Conservation (phyloP, 2,888 invertebrate species). For the Luperina nickerlii region DNA sequence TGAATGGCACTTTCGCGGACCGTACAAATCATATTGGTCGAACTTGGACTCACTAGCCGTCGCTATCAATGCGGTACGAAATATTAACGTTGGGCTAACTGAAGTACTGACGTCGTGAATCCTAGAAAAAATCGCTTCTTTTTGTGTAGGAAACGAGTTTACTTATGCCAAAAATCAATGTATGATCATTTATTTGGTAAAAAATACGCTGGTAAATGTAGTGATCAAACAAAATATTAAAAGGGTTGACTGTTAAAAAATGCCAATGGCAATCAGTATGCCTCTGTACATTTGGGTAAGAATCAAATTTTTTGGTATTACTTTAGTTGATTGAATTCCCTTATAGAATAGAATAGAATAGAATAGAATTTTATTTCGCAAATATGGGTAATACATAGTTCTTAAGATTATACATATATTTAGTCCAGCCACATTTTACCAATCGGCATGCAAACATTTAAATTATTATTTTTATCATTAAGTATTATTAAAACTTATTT, state of each 20-base stretch:
- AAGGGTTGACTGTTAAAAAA: background rate
- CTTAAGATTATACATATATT: no score
- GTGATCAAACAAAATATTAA: background rate
- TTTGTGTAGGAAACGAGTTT: background rate
- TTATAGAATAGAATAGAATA: no score
- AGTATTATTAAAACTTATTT: no score
- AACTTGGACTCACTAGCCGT: constrained; percentile 7
- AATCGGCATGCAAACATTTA: no score
- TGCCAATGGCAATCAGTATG: background rate
- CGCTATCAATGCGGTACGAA: background rate
- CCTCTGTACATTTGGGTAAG: background rate
- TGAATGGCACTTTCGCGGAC: background rate
- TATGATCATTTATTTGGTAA: background rate
- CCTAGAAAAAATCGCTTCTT: background rate
- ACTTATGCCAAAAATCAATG: background rate
- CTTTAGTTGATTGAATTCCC: background rate
- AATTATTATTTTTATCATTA: no score
- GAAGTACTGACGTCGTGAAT: background rate
- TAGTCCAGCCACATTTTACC: no score
- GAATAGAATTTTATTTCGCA: no score
- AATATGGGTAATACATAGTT: no score
- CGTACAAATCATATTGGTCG: constrained; percentile 13
- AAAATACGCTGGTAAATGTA: background rate
- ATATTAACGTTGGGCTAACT: background rate
- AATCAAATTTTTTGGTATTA: background rate